These are phyloP conservation scores for Dichetophora obliterata DNA, from an alignment of 2,888 invertebrate species.

Conservation along the genomic window DNA sequence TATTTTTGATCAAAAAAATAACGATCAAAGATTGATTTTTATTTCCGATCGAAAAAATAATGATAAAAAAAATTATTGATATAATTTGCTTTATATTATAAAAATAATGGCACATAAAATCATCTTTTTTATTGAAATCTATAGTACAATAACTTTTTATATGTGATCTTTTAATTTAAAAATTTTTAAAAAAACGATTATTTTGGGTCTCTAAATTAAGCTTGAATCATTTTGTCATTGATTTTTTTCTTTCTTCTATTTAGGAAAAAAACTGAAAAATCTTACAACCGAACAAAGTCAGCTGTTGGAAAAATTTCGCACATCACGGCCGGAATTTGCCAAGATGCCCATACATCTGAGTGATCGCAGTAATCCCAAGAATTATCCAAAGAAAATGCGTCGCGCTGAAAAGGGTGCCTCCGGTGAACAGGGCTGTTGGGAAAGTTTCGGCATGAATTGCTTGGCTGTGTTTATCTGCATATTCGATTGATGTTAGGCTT, in stretches of 20 bases:
- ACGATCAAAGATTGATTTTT: too few species aligned
- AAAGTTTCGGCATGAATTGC: slow-evolving; percentile 67
- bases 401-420: slow-evolving; percentile 59
- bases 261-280: slow-evolving; percentile 65
- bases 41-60: too few species aligned
- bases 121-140: too few species aligned
- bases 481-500: slow-evolving; percentile 63
- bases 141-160: too few species aligned
- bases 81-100: too few species aligned
- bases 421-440: slow-evolving; percentile 67
- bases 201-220: too few species aligned
- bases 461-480: slow-evolving; percentile 68
- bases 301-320: slow-evolving; percentile 67
- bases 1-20: too few species aligned
- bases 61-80: too few species aligned
- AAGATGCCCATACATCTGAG: slow-evolving; percentile 69
- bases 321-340: slow-evolving; percentile 66
- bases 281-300: slow-evolving; percentile 66
- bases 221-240: too few species aligned
- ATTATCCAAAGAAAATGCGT: slow-evolving; percentile 69
- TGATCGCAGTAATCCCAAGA: slow-evolving; percentile 68
- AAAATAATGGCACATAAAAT: too few species aligned
- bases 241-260: slow-evolving; percentile 31
- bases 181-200: too few species aligned
- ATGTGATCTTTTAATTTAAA: too few species aligned